These are phyloP conservation scores for Barnardius zonarius DNA, from an alignment of 2,113 vertebrate species.

Conservation along the genomic window DNA sequence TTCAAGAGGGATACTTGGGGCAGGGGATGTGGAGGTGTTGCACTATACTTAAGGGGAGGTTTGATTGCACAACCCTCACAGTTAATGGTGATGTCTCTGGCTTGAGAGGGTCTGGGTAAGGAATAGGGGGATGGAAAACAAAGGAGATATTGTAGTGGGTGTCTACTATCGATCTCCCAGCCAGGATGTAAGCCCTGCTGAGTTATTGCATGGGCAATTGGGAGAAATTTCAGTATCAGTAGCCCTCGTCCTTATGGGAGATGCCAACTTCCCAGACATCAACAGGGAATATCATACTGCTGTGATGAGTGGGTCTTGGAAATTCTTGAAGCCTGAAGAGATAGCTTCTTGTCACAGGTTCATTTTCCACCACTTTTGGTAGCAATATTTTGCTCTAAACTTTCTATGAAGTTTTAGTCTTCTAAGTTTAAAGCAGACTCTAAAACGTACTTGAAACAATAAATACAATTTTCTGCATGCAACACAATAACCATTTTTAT, in stretches of 20 bases:
- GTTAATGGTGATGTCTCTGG: background rate
- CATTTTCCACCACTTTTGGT: background rate
- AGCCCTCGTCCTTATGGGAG: background rate
- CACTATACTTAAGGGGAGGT: background rate
- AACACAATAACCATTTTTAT: background rate
- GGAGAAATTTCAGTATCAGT: background rate
- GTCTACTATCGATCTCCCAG: background rate
- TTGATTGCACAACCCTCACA: background rate
- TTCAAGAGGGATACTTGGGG: background rate
- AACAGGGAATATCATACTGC: background rate
- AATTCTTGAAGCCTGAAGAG: background rate
- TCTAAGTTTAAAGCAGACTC: background rate
- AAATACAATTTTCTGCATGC: background rate
- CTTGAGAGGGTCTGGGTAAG: background rate
- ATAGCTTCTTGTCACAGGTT: background rate
- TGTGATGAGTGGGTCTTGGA: background rate
- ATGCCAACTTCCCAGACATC: background rate
- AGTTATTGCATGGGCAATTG: background rate
- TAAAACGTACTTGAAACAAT: background rate
- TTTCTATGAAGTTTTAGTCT: background rate
- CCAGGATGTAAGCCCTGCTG: background rate
- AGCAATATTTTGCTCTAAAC: background rate
- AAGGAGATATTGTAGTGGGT: background rate
- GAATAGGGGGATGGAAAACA: background rate
- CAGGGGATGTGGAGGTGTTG: background rate